Base-by-base conservation (phyloP, 1,140 invertebrate species). In the Phocides pigmalion region DNA sequence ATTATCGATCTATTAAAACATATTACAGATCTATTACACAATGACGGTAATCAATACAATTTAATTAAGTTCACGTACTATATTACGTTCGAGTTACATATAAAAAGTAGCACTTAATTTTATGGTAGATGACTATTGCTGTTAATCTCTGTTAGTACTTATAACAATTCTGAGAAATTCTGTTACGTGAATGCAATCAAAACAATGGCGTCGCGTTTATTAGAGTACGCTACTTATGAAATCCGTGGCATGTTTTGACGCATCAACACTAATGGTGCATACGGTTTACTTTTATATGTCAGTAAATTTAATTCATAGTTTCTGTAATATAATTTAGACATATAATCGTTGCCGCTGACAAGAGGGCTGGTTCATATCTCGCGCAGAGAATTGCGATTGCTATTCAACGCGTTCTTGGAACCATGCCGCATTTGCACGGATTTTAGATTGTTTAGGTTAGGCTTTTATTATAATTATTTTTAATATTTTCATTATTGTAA, bases 101-200 rank as follows among this genome's bases (percentile, higher is more conserved):
- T 47, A 53, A 62, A 72, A 49, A 64, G 58, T 64, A 15, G 62
- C 65, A 61, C 62, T 71, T 62, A 63, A 64, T 68, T 64, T 68
- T 46, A 53, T 59, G 47, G 62, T 44, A 67, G 59, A 35, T 56
- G 44, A 44, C 58, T 64, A 54, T 70, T 68, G 58, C 58, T 68
- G 41, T 67, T 74, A 70, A 74, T 66, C 56, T 66, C 51, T 56
- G 56, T 59, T 58, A 56, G 58, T 63, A n/a, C n/a, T n/a, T n/a
- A 70, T 67, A 70, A 70, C 64, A 65, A 68, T 67, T 74, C 68
- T 70, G 62, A 68, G 72, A 74, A 74, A 63, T 50, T 17, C 16
- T 54, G 63, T 70, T 70, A 70, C 68, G 66, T 64, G 59, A 53
- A 70, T 56, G 54, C 61, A 63, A 67, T 66, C 62, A 62, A 70